phyloP scores from a whole-genome alignment of 2,113 vertebrate genomes.

The Grammomys surdaster region DNA sequence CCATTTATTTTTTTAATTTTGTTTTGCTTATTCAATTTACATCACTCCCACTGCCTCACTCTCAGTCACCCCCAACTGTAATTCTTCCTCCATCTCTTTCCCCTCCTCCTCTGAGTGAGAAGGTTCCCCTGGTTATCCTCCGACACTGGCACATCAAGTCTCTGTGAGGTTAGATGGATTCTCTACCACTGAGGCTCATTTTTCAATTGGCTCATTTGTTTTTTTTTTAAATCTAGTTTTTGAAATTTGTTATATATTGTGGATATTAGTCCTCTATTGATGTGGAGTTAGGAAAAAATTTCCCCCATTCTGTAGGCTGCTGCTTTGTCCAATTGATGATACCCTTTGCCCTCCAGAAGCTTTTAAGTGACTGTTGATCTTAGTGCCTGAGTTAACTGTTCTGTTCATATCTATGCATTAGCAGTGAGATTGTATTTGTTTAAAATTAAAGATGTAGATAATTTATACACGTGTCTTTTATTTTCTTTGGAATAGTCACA shows the following conservation, averaged over 20 bases:
- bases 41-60: too few species aligned
- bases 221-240: neutral
- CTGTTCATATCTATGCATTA: neutral
- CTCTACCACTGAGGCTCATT: neutral
- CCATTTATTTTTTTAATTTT: too few species aligned
- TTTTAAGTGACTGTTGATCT: neutral
- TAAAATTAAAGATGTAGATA: neutral
- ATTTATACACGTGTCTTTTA: neutral
- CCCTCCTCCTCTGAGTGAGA: too few species aligned
- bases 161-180: too few species aligned
- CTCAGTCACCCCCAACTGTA: too few species aligned
- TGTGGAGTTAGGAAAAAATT: neutral
- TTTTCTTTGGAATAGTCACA: neutral
- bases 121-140: too few species aligned
- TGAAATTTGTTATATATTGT: neutral
- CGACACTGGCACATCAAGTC: too few species aligned
- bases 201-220: neutral
- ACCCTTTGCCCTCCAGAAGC: neutral
- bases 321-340: neutral
- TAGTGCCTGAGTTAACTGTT: neutral
- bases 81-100: too few species aligned
- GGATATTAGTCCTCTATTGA: neutral
- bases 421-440: slow-evolving; percentile 3
- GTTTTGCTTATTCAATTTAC: too few species aligned
- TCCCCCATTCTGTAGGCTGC: neutral